phyloP scores from a whole-genome alignment of 2,113 vertebrate species.

The Alosa alosa region DNA sequence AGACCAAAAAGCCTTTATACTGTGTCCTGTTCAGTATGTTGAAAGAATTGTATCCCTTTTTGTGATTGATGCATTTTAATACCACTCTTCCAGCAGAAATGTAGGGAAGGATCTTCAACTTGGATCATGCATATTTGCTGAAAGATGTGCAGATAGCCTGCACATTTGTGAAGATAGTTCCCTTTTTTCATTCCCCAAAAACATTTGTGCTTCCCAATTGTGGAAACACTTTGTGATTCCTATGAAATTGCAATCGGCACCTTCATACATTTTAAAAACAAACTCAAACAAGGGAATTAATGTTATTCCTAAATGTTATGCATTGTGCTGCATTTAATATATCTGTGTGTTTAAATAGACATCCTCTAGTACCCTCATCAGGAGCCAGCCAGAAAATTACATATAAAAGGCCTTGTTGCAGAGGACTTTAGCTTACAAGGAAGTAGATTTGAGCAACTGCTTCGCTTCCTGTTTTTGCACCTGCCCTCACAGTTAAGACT shows the following conservation, averaged over 20 bases:
- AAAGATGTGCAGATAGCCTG: background rate
- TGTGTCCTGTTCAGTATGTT: background rate
- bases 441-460: conserved; percentile 25
- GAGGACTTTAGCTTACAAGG: background rate
- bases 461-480: conserved; percentile 50
- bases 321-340: background rate
- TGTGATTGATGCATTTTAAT: background rate
- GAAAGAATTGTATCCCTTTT: background rate
- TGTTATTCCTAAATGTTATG: background rate
- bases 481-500: conserved; percentile 23
- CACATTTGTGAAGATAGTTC: background rate
- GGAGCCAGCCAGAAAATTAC: background rate
- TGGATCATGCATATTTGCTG: background rate
- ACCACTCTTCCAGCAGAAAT: background rate
- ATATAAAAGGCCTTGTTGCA: background rate
- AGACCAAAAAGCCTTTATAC: background rate
- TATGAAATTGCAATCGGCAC: background rate
- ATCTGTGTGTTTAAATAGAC: background rate
- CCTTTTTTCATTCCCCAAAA: background rate
- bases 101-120: background rate
- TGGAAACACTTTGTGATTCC: background rate
- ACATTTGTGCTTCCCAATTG: background rate
- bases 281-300: background rate
- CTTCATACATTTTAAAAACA: background rate
- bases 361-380: background rate